phyloP scores from a whole-genome alignment of 2,113 vertebrate genomes.

The Albula glossodonta region DNA sequence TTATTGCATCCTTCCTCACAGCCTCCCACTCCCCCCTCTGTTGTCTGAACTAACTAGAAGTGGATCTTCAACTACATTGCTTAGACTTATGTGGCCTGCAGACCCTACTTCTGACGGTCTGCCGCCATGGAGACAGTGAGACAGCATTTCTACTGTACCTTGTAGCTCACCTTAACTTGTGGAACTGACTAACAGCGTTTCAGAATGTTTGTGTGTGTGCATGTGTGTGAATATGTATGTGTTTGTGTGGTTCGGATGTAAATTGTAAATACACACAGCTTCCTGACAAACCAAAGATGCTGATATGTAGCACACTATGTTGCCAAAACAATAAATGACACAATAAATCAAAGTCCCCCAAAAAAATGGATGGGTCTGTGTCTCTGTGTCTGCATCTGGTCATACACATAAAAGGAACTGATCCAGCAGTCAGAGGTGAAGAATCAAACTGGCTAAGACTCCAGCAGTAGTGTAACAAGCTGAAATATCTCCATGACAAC shows the following conservation, averaged over 20 bases:
- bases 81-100: not conserved
- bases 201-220: not conserved
- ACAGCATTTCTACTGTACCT: not conserved
- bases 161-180: not conserved
- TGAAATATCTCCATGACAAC: slow-evolving; percentile 62
- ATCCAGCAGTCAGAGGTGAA: not conserved
- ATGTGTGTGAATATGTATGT: not conserved
- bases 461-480: not conserved
- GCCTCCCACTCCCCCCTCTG: not conserved
- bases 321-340: not conserved
- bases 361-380: not conserved
- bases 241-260: not conserved
- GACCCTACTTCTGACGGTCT: not conserved
- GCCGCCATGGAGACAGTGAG: not conserved
- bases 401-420: not conserved
- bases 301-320: too few relatives aligned
- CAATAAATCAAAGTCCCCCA: slow-evolving; percentile 8
- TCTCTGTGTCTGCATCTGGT: not conserved
- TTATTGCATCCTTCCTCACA: not conserved
- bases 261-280: not conserved
- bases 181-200: not conserved
- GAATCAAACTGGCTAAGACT: not conserved
- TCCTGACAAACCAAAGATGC: not conserved
- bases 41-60: not conserved
- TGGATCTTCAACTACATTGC: not conserved